Base-by-base conservation (phyloP, 35 echinoderm and acorn worm genomes). In the Heliocidaris tuberculata region DNA sequence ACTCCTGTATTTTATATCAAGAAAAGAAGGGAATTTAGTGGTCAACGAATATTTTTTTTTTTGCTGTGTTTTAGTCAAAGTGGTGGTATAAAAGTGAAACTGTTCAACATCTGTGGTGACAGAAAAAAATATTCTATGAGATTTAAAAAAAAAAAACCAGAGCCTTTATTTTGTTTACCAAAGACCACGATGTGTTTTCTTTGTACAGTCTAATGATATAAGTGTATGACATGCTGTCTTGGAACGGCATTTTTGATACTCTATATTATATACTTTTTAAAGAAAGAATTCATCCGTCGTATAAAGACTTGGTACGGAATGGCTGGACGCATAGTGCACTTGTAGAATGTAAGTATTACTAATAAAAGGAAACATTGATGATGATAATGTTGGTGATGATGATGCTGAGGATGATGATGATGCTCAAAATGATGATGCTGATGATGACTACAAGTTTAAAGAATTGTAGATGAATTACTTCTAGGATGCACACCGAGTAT, bases 251-350 rank as follows among this genome's bases (percentile, higher is more conserved):
- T 89, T 89, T 89, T 89, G 87, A 89, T 89, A 89, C 87, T 89
- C 87, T 89, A 89, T 89, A 89, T 89, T 89, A 89, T 89, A 89
- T 89, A 89, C 87, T 89, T 89, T 89, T 89, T 89, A 89, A 89
- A 89, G 87, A 89, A 89, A 78, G 65, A 78, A 78, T 78, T 89
- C 87, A 89, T 89, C 87, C 87, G 87, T 89, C 87, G 87, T 48
- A 48, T 32, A 78, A 78, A 42, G 31, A 42, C 87, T 89, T 89
- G 87, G 47, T 89, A n/a, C 31, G 87, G 87, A 48, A 89, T 89
- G 87, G 47, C 87, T 89, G 87, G 87, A n/a, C 19, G 47, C 87
- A 48, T 89, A 89, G 87, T 89, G 87, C 87, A 42, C 87, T 42
- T 89, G 87, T 89, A 89, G 87, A 89, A 42, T 89, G 87, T 89